These are phyloP conservation scores for Corella eumyota DNA, from an alignment of 23 tunicate species.

Conservation along the genomic window DNA sequence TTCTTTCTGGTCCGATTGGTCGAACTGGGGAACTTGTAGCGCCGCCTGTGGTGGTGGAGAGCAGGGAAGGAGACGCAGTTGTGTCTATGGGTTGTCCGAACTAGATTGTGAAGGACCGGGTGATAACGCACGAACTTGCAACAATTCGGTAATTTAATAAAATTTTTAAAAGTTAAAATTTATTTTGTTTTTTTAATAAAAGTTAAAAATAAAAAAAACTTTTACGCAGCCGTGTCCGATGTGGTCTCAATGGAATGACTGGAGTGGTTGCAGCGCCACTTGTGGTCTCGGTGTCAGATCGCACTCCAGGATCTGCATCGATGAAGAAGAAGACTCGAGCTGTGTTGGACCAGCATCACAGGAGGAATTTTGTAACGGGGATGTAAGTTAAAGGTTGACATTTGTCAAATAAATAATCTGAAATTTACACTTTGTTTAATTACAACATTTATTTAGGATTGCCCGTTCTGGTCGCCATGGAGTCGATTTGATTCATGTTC, in stretches of 20 bases:
- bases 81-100: conserved; percentile 28
- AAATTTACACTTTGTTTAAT: too few relatives aligned
- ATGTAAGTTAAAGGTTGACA: too few relatives aligned
- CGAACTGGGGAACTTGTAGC: conserved; percentile 28
- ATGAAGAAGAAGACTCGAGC: conserved; percentile 15
- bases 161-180: neutral
- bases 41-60: conserved; percentile 48
- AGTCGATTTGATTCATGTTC: conserved; percentile 31
- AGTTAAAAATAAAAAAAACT: neutral
- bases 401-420: too few relatives aligned
- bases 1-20: conserved; percentile 48
- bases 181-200: conserved; percentile 1
- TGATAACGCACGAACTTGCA: conserved; percentile 15
- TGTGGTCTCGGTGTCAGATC: conserved; percentile 43
- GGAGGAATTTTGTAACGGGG: neutral
- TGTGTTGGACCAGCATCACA: neutral
- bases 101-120: conserved; percentile 26
- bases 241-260: conserved; percentile 6
- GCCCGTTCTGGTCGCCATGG: conserved; percentile 56
- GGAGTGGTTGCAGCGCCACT: conserved; percentile 13
- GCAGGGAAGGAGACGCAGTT: conserved; percentile 16
- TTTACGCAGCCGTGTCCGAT: conserved; percentile 15
- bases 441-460: conserved; percentile 34
- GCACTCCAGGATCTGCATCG: conserved; percentile 23
- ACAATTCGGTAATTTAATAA: conserved; percentile 5